Evolutionary conservation across 2,888 invertebrate genomes (phyloP), one percentile per base, ranked within the genome.

Genomic region (Hoplodrina ambigua): DNA sequence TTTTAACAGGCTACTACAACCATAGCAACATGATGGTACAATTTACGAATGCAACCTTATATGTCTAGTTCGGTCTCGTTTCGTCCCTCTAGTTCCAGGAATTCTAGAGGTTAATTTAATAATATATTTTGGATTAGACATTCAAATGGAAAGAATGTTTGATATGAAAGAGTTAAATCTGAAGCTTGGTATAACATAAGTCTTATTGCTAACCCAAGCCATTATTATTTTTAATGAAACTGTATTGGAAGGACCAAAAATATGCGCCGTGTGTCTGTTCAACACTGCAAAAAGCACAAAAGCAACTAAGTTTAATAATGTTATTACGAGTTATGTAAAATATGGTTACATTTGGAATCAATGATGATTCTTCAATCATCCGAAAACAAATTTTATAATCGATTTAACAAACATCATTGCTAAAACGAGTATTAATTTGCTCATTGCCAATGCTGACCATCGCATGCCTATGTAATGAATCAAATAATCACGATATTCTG

Each of bases 11-110:
- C 73, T 69, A 69, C 80, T 70, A 74, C 80, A 82, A 74, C 75
- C 88, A 84, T 87, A 84, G 86, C 87, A 85, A 89, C 88, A 82
- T 78, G 76, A 76, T 83, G 74, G 66, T 86, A 81, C 70, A 77
- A 76, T 78, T 78, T 69, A 79, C 74, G 68, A 78, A 82, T 60
- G 71, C 76, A 73, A 80, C 70, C 81, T 78, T 77, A 79, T 80
- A 69, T 76, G 61, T 62, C 65, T 67, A 72, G 62, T 63, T 66
- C 41, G 20, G 52, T 56, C 46, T 30, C 72, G 63, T 69, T 54
- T 10, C 53, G 49, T 53, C 63, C 61, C 69, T 57, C 15, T 64
- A 30, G 50, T 81, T 81, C 76, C 78, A 68, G 77, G 72, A 75
- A 85, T 78, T 71, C 25, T 65, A 33, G 66, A 74, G 62, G 68